Evolutionary conservation across 2,888 invertebrate species (phyloP).

Genomic region (Caenorhabditis sp.): DNA sequence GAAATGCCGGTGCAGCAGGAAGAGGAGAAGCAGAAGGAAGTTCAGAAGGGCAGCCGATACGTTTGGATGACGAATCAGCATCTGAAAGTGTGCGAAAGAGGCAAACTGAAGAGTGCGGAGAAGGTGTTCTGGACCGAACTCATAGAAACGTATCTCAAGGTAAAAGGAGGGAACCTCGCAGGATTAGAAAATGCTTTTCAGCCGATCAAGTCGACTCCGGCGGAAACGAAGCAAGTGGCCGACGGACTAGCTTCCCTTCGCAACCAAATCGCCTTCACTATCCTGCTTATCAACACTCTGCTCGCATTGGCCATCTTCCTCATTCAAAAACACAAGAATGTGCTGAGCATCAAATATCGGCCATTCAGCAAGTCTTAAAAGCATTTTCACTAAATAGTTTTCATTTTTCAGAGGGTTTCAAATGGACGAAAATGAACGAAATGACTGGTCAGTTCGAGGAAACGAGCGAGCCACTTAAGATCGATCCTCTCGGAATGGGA

Average conservation of each 20-base stretch:
- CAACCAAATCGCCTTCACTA: slow-evolving; percentile 91
- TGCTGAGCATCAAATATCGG: slow-evolving; percentile 81
- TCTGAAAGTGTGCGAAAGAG: slow-evolving; percentile 71
- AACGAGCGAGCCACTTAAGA: slow-evolving; percentile 78
- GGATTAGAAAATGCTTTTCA: slow-evolving; percentile 37
- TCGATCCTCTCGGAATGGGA: slow-evolving; percentile 90
- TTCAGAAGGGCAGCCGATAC: slow-evolving; percentile 49
- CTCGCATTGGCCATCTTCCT: slow-evolving; percentile 98
- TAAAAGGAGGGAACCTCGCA: too few relatives aligned
- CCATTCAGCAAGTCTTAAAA: slow-evolving; percentile 63
- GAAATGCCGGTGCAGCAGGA: slow-evolving; percentile 3
- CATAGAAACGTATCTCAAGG: slow-evolving; percentile 78
- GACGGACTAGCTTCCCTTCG: slow-evolving; percentile 91
- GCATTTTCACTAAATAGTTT: too few relatives aligned
- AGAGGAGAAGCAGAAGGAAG: slow-evolving; percentile 24
- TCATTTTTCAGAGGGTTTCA: slow-evolving; percentile 70
- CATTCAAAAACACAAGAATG: slow-evolving; percentile 97
- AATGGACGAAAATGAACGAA: slow-evolving; percentile 76
- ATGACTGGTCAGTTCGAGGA: slow-evolving; percentile 74
- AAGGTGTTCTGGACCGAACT: slow-evolving; percentile 80
- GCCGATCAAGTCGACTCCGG: slow-evolving; percentile 72
- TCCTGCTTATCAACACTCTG: slow-evolving; percentile 98
- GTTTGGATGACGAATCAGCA: slow-evolving; percentile 74
- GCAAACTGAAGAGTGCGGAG: slow-evolving; percentile 82
- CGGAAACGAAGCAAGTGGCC: slow-evolving; percentile 71